Base-by-base conservation (phyloP, 2,888 invertebrate genomes). In the Tiliacea aurago region DNA sequence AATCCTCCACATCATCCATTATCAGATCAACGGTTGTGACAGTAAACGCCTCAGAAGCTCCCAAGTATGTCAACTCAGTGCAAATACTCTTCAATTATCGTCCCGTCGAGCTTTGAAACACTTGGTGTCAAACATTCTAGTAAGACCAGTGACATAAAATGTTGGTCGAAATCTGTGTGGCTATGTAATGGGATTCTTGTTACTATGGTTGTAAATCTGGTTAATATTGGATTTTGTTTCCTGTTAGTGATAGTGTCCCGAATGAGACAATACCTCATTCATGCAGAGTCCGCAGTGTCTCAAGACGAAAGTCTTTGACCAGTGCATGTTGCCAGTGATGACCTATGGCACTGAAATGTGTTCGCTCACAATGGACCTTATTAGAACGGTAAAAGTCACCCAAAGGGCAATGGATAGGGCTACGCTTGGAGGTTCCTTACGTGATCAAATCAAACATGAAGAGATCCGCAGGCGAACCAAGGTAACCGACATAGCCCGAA, bases 21-120 rank as follows among this genome's bases (percentile, higher is more conserved):
- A 89, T 87, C 87, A 85, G 87, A 90, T 89, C 84, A 84, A 78
- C 59, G 71, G 73, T 69, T 87, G 87, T 55, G 87, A 86, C 81
- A 86, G 81, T 81, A 81, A 86, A 81, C 82, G 80, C 77, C 81
- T 82, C 81, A 28, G 45, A 33, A 76, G 77, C 62, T 63, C 55
- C 51, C 37, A 77, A 84, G 78, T 88, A 78, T 86, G 89, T 91
- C 91, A 91, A 90, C 90, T 89, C 84, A 79, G 79, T 82, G 76
- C 84, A 81, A 88, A 86, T 84, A 83, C 81, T 85, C 82, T 86
- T 90, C 89, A 90, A 91, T 92, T 91, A 90, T 91, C 90, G 91
- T 84, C 80, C 85, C 77, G 64, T 83, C 47, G 45, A 63, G 47
- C 56, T 72, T 53, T 53, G 64, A 68, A 70, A 79, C 69, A 81